Conservation (phyloP, 92 coral and sea anemone genomes). For the Epizoanthus ramosus region DNA sequence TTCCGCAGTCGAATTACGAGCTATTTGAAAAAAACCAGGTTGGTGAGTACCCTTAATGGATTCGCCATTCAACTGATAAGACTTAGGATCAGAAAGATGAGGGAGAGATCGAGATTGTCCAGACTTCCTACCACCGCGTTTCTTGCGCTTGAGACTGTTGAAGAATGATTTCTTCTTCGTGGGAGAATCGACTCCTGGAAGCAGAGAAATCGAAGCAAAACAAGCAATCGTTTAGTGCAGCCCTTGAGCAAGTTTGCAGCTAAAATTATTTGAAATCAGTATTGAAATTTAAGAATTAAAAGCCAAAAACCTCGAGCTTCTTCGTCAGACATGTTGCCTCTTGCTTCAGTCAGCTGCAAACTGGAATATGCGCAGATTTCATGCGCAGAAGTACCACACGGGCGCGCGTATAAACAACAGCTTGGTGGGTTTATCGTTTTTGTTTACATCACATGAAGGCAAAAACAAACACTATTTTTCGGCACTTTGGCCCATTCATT, state of each 20-base stretch:
- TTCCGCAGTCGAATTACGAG: constrained; percentile 78
- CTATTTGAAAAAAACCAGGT: constrained; percentile 88
- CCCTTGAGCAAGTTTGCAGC: background rate
- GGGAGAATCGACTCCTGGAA: constrained; percentile 65
- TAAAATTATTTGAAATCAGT: background rate
- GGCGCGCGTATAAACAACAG: constrained; percentile 70
- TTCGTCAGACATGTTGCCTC: constrained; percentile 96
- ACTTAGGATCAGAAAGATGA: constrained; percentile 78
- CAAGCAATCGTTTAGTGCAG: constrained; percentile 31
- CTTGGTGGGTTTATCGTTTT: constrained; percentile 73
- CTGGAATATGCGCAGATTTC: constrained; percentile 77
- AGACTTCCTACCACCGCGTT: constrained; percentile 88
- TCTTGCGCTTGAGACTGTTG: constrained; percentile 85
- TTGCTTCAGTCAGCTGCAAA: constrained; percentile 54
- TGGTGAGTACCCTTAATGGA: constrained; percentile 72
- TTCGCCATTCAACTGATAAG: constrained; percentile 66
- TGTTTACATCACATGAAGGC: constrained; percentile 53
- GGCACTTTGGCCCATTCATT: background rate
- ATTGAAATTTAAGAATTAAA: constrained; percentile 22
- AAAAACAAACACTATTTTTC: constrained; percentile 14
- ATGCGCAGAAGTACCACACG: constrained; percentile 69
- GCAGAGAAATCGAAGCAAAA: constrained; percentile 59
- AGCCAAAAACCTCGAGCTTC: constrained; percentile 86
- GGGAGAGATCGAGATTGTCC: constrained; percentile 88
- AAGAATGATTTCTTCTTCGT: constrained; percentile 87